Conservation (phyloP, 2,888 invertebrate species). For the Meteorus colon region DNA sequence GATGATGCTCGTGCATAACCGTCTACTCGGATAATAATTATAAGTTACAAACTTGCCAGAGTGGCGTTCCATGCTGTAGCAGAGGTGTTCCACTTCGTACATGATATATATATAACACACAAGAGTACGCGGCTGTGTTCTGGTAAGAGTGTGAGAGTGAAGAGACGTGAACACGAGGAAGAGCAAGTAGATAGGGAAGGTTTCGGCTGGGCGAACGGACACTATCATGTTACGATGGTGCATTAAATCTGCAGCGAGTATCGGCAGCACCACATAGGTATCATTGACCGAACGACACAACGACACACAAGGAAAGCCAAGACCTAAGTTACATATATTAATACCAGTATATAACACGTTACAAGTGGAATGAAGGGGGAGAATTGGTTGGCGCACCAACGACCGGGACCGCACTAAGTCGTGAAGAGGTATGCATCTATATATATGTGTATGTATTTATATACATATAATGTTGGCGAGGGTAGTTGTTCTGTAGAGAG, state of each 20-base stretch:
- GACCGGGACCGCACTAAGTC: conserved; percentile 3
- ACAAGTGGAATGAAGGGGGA: conserved; percentile 23
- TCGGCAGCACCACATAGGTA: conserved; percentile 58
- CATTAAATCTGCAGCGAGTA: conserved; percentile 68
- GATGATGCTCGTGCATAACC: conserved; percentile 48
- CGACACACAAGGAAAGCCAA: conserved; percentile 43
- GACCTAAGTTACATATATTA: conserved; percentile 60
- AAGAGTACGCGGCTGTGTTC: conserved; percentile 41
- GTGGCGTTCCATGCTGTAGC: conserved; percentile 58
- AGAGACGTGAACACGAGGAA: conserved; percentile 39
- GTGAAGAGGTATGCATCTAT: neutral
- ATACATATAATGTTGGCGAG: conserved; percentile 12
- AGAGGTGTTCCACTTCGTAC: conserved; percentile 30
- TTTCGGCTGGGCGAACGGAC: conserved; percentile 64
- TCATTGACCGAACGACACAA: conserved; percentile 27
- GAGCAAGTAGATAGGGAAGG: conserved; percentile 46
- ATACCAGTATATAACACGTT: conserved; percentile 57
- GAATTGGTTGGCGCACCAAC: neutral
- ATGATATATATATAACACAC: conserved; percentile 20
- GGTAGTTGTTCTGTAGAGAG: conserved; percentile 25
- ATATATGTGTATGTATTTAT: neutral
- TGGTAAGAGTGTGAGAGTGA: conserved; percentile 35
- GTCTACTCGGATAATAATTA: conserved; percentile 64
- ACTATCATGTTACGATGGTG: conserved; percentile 66
- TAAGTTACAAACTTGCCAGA: conserved; percentile 68